A percentile compares a stretch with the other conserved stretches of the same genome.
Conservation (phyloP, 64 coral and sea anemone genomes). For the Trachythela sp. region DNA sequence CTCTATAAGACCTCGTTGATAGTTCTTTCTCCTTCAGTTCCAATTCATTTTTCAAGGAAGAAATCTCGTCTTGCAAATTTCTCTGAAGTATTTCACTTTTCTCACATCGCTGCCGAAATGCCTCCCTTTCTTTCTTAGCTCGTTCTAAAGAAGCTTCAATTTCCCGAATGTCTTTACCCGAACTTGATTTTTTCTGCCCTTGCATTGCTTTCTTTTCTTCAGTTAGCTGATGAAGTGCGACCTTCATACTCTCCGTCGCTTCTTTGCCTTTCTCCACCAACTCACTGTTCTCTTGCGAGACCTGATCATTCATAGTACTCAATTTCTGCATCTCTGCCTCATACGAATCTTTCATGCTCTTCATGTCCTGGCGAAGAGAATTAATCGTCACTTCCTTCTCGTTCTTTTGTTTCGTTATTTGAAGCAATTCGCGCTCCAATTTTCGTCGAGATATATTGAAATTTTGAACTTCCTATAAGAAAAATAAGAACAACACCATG, state of each 20-base stretch:
- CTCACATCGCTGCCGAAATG: slow-evolving; percentile 34
- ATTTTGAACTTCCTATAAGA: slow-evolving; percentile 17
- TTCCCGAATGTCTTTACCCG: background rate
- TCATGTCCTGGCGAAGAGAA: background rate
- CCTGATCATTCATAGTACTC: background rate
- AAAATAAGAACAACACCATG: background rate
- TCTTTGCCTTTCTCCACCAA: slow-evolving; percentile 21
- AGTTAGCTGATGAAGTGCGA: slow-evolving; percentile 78
- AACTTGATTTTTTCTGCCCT: background rate
- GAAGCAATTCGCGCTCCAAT: background rate
- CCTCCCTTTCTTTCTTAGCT: slow-evolving; percentile 49
- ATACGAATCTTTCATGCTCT: background rate
- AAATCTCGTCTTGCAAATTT: slow-evolving; percentile 46
- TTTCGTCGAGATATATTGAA: slow-evolving; percentile 8
- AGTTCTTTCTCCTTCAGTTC: slow-evolving; percentile 53
- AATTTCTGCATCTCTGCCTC: background rate
- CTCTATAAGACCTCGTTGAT: slow-evolving; percentile 49
- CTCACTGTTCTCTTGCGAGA: slow-evolving; percentile 12
- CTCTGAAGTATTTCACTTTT: slow-evolving; percentile 43
- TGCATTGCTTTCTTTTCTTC: slow-evolving; percentile 61
- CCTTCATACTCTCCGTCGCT: slow-evolving; percentile 53
- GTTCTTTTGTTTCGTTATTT: background rate
- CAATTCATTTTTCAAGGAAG: slow-evolving; percentile 33
- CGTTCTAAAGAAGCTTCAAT: slow-evolving; percentile 73
- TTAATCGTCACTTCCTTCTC: background rate